phyloP scores from a whole-genome alignment of 35 echinoderm and acorn worm genomes.

The Apostichopus parvimensis region DNA sequence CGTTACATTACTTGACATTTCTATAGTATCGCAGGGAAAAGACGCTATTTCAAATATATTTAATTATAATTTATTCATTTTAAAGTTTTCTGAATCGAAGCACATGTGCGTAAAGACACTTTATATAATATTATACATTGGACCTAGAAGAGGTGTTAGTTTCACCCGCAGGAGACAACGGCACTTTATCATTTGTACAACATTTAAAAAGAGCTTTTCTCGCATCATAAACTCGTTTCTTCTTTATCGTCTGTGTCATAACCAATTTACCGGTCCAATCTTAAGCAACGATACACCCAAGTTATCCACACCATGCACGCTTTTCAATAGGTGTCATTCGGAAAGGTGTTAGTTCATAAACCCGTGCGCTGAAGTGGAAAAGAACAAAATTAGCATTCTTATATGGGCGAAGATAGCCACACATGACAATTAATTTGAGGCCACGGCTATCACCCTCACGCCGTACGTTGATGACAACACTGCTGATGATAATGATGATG shows the following conservation, averaged over 20 bases:
- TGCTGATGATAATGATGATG: background rate
- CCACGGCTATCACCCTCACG: background rate
- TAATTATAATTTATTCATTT: slow-evolving; percentile 54
- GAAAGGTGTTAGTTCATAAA: slow-evolving; percentile 43
- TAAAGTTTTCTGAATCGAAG: background rate
- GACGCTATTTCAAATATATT: background rate
- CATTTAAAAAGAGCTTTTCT: background rate
- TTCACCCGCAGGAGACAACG: slow-evolving; percentile 6
- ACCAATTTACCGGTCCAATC: slow-evolving; percentile 31
- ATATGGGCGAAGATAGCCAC: background rate
- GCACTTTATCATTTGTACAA: slow-evolving; percentile 30
- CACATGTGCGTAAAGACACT: background rate
- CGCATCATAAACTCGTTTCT: background rate
- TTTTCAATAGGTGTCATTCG: slow-evolving; percentile 14
- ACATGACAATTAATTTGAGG: slow-evolving; percentile 38
- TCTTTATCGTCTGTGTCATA: background rate
- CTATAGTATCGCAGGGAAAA: background rate
- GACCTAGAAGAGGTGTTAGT: background rate
- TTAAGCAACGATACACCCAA: slow-evolving; percentile 25
- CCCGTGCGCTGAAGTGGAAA: slow-evolving; percentile 32
- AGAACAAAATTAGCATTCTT: slow-evolving; percentile 41
- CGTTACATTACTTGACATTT: background rate
- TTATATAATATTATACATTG: background rate
- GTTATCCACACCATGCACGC: background rate
- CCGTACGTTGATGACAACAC: background rate